A percentile compares a stretch with the other conserved stretches of the same genome.
phyloP scores from a whole-genome alignment of 2,113 vertebrate genomes.

The Pseudopipra pipra region DNA sequence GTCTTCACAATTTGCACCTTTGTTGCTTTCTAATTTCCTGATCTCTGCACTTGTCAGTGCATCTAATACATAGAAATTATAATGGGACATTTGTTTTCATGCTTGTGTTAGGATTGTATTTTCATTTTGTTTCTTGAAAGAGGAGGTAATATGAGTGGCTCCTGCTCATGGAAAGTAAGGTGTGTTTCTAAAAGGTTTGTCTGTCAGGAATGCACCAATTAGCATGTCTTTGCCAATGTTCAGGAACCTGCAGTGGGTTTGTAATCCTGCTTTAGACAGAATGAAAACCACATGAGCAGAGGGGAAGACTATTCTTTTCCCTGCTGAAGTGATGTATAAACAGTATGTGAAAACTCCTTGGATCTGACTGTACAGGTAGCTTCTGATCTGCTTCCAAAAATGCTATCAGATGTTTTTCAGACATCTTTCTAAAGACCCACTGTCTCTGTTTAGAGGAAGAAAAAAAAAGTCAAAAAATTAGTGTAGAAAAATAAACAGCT shows the following conservation, averaged over 20 bases:
- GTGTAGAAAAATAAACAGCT: background rate
- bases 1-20: background rate
- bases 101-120: background rate
- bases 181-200: background rate
- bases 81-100: background rate
- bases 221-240: background rate
- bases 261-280: background rate
- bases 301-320: background rate
- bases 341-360: background rate
- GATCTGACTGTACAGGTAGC: background rate
- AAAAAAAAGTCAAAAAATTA: background rate
- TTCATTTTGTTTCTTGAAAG: background rate
- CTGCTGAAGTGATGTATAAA: background rate
- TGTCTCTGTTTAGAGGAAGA: background rate
- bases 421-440: background rate
- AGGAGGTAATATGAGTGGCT: background rate
- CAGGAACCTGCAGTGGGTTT: background rate
- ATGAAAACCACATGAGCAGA: background rate
- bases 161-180: background rate
- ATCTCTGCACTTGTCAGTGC: background rate
- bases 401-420: background rate
- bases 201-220: background rate
- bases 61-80: background rate
- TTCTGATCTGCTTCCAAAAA: background rate
- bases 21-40: background rate